A percentile compares a stretch with the other conserved stretches of the same genome.
These are phyloP conservation scores for Anthopleura xanthogrammica DNA, from an alignment of 92 coral and sea anemone species.

Conservation along the genomic window DNA sequence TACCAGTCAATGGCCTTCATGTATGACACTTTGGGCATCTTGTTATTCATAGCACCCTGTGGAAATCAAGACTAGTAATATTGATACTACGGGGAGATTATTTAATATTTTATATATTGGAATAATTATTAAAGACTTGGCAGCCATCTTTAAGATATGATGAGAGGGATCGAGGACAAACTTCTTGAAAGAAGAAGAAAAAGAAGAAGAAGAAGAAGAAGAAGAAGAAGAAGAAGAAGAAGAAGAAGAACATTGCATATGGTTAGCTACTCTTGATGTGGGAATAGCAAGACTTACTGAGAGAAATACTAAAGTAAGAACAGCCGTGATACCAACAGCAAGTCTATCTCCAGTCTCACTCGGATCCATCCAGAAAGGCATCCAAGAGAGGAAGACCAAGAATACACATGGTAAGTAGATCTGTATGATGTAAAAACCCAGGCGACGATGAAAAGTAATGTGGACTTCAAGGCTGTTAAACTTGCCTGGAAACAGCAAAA, in stretches of 20 bases:
- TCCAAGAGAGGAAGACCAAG: constrained; percentile 69
- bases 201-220: too few relatives aligned
- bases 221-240: too few relatives aligned
- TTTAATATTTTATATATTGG: too few relatives aligned
- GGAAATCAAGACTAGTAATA: neutral
- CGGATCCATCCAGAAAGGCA: constrained; percentile 66
- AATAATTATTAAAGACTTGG: too few relatives aligned
- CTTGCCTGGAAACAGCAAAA: constrained; percentile 26
- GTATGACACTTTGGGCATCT: constrained; percentile 52
- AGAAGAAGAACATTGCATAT: too few relatives aligned
- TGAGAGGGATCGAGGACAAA: too few relatives aligned
- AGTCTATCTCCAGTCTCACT: constrained; percentile 56
- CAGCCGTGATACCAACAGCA: constrained; percentile 61
- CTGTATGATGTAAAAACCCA: constrained; percentile 67
- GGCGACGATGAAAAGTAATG: constrained; percentile 53
- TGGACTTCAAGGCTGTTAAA: constrained; percentile 50
- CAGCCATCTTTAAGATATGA: too few relatives aligned
- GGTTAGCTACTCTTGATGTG: neutral
- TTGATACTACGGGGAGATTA: too few relatives aligned
- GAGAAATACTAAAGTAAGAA: constrained; percentile 46
- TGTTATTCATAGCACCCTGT: constrained; percentile 51
- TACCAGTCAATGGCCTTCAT: constrained; percentile 56
- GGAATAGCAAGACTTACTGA: constrained; percentile 12
- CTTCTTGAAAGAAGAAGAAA: too few relatives aligned
- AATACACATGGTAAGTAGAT: constrained; percentile 68